Conservation (phyloP, 2,797 vertebrate genomes). For the Coilia nasus region DNA sequence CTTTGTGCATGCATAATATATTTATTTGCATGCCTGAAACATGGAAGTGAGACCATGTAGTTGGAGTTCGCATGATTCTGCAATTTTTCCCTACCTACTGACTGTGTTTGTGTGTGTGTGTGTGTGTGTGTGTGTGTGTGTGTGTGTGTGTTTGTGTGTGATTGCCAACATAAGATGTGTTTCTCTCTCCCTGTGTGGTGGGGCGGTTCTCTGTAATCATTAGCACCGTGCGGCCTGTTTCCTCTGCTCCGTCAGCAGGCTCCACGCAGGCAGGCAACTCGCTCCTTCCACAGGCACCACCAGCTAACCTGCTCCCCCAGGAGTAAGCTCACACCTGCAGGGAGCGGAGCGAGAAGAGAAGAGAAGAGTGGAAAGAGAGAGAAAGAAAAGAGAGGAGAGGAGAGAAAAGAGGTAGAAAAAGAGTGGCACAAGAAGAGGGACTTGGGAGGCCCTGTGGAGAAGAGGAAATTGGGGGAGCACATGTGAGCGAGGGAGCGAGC, state of each 20-base stretch:
- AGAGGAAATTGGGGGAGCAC: slow-evolving; percentile 59
- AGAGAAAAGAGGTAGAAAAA: neutral
- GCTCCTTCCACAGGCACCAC: slow-evolving; percentile 58
- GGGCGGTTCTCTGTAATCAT: slow-evolving; percentile 27
- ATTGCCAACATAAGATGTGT: neutral
- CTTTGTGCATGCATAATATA: neutral
- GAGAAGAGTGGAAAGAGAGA: slow-evolving; percentile 13
- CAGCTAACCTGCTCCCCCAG: slow-evolving; percentile 37
- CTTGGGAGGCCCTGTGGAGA: neutral
- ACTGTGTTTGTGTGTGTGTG: neutral
- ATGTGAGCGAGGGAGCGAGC: slow-evolving; percentile 74
- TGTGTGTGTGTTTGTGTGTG: neutral
- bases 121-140: neutral
- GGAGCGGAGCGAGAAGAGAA: slow-evolving; percentile 24
- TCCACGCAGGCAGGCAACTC: slow-evolving; percentile 66
- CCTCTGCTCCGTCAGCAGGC: slow-evolving; percentile 76
- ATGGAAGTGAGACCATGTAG: too few species aligned
- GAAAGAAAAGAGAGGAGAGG: slow-evolving; percentile 6
- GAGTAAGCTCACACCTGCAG: slow-evolving; percentile 33
- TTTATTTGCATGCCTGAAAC: too few species aligned
- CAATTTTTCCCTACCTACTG: too few species aligned
- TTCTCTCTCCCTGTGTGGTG: slow-evolving; percentile 47
- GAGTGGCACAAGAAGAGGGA: neutral
- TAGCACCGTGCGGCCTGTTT: slow-evolving; percentile 42
- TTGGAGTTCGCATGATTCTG: too few species aligned